phyloP scores from a whole-genome alignment of 2,797 vertebrate genomes.

The Rhinophrynus dorsalis region DNA sequence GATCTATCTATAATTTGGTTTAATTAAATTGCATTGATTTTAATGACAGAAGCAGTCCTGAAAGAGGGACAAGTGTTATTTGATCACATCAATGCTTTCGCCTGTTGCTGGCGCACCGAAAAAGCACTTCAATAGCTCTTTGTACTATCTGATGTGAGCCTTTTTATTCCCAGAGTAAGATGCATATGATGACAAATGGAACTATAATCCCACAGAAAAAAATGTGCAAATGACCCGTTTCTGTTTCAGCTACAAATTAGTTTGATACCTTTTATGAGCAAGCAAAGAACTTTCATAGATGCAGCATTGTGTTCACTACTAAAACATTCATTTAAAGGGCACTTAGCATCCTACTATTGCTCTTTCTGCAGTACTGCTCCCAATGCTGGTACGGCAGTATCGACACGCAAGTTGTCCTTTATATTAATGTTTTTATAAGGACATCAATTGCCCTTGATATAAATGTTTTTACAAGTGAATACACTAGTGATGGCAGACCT shows the following conservation, averaged over 20 bases:
- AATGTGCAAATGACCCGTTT: slow-evolving; percentile 30
- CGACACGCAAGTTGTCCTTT: too few species aligned
- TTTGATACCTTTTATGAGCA: slow-evolving; percentile 13
- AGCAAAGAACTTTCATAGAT: not conserved
- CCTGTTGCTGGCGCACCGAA: slow-evolving; percentile 53
- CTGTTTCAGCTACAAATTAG: slow-evolving; percentile 13
- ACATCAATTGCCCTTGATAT: too few species aligned
- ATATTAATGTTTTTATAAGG: too few species aligned
- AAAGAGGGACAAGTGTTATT: slow-evolving; percentile 63
- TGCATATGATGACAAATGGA: slow-evolving; percentile 36
- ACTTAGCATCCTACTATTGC: too few species aligned
- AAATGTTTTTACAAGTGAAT: too few species aligned
- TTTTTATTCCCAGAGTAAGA: slow-evolving; percentile 29
- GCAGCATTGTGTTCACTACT: not conserved
- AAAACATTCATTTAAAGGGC: too few species aligned
- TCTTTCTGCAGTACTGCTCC: too few species aligned
- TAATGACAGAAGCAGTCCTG: slow-evolving; percentile 69
- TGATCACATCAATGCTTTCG: slow-evolving; percentile 60
- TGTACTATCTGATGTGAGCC: slow-evolving; percentile 35
- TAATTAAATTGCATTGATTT: slow-evolving; percentile 87
- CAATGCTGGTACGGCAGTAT: too few species aligned
- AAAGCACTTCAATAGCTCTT: slow-evolving; percentile 44
- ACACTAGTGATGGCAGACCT: too few species aligned
- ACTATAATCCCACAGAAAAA: slow-evolving; percentile 29
- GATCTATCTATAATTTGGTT: slow-evolving; percentile 85